Conservation (phyloP, 2,113 vertebrate species). For the Paramormyrops kingsleyae region DNA sequence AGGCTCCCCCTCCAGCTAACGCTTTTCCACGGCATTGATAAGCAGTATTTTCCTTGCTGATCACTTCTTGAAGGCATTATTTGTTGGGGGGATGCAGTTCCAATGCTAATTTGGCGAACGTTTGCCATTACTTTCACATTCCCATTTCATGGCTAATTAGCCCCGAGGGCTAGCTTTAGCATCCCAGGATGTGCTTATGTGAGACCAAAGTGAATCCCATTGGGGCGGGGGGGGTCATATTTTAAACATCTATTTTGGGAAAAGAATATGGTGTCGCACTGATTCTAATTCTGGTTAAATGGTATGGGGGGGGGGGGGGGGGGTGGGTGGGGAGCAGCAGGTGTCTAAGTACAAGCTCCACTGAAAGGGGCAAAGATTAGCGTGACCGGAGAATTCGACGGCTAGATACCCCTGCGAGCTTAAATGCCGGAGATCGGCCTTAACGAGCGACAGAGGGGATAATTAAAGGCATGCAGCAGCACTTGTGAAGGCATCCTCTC, state of each 20-base stretch:
- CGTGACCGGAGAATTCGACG: not conserved
- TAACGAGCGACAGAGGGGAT: not conserved
- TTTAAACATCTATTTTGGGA: not conserved
- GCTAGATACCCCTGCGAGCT: not conserved
- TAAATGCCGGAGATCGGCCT: not conserved
- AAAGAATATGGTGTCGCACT: not conserved
- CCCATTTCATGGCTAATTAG: not conserved
- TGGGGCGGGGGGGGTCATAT: not conserved
- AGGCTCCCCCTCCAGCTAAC: not conserved
- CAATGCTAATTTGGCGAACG: not conserved
- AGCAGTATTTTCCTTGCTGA: not conserved
- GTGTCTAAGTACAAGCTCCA: not conserved
- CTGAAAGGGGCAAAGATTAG: not conserved
- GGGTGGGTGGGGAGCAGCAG: not conserved
- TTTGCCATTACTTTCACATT: not conserved
- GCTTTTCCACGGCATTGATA: not conserved
- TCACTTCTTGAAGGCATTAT: not conserved
- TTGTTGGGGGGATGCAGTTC: not conserved
- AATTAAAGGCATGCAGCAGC: conserved; percentile 18
- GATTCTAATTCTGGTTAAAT: not conserved
- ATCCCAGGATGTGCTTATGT: not conserved
- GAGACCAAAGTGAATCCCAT: not conserved
- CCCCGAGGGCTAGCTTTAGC: not conserved
- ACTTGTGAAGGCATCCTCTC: not conserved
- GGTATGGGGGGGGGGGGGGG: not conserved